A percentile compares a stretch with the other conserved stretches of the same genome.
phyloP scores from a whole-genome alignment of 2,888 invertebrate species.

The Lochmaea crataegi region DNA sequence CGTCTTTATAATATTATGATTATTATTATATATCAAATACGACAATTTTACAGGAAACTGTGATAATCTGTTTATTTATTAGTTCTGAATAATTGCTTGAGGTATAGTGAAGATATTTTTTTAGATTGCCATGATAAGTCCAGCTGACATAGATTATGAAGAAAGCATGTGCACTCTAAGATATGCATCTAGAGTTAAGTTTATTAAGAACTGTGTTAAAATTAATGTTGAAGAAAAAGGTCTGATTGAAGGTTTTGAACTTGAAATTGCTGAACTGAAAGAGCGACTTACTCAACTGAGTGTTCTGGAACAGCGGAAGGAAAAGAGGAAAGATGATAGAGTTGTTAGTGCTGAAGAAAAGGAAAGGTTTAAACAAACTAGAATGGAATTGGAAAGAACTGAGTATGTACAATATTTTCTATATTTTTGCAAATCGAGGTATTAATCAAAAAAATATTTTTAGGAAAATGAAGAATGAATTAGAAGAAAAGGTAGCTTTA shows the following conservation, averaged over 20 bases:
- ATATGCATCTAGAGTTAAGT: slow-evolving; percentile 97
- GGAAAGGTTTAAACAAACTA: slow-evolving; percentile 59
- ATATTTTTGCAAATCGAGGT: slow-evolving; percentile 15
- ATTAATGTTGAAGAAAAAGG: slow-evolving; percentile 99
- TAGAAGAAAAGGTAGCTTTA: slow-evolving; percentile 86
- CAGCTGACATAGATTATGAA: slow-evolving; percentile 95
- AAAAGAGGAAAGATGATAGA: slow-evolving; percentile 51
- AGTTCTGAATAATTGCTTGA: too few relatives aligned
- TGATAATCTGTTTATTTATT: too few relatives aligned
- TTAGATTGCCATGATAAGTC: slow-evolving; percentile 96
- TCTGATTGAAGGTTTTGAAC: slow-evolving; percentile 92
- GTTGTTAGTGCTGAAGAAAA: slow-evolving; percentile 47
- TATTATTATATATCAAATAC: too few relatives aligned
- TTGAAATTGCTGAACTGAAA: slow-evolving; percentile 93
- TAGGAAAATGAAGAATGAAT: slow-evolving; percentile 80
- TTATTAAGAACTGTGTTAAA: slow-evolving; percentile 94
- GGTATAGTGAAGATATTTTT: slow-evolving; percentile 21
- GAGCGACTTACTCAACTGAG: slow-evolving; percentile 57
- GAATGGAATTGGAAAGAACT: slow-evolving; percentile 61
- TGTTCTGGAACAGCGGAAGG: slow-evolving; percentile 56
- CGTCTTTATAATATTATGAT: too few relatives aligned
- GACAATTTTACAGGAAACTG: too few relatives aligned
- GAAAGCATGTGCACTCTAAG: slow-evolving; percentile 96
- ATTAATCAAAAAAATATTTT: slow-evolving; percentile 33
- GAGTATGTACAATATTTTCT: slow-evolving; percentile 54